Evolutionary conservation across 2,113 vertebrate species (phyloP), one percentile per base, ranked within the genome.

Genomic region (Strix uralensis): DNA sequence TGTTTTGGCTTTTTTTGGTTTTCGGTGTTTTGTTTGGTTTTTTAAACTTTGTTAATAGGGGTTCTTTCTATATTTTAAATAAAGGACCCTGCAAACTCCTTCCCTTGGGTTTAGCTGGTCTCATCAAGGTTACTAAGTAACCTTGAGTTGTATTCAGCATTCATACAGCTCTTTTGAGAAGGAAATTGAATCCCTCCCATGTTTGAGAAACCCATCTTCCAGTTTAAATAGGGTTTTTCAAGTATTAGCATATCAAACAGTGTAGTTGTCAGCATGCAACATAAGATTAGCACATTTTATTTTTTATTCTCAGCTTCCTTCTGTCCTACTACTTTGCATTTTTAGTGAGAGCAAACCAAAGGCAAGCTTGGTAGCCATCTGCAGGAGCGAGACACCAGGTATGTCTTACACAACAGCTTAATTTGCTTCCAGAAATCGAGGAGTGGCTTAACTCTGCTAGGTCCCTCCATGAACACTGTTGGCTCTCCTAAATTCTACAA

Each of bases 221-320:
- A 51, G 54, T 80, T 90, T 77, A 92, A 97, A 93, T 62, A 82
- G 81, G 86, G 96, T 95, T 96, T 92, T 87, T 91, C 57, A 87
- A 87, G 78, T 27, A 92, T 92, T 96, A 94, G 83, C 91, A 94
- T 92, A 92, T 89, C 91, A 95, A 94, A 84, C 77, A 95, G 87
- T 5, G 2, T 59, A 87, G 61, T 34, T 89, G 81, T 84, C 81
- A 84, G 84, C 84, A 78, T 42, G 51, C 32, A 58, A 81, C 47
- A 9, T 30, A 79, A 87, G 84, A 96, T 84, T 87, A 89, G 86
- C 83, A 78, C 57, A 36, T 59, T 80, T 86, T 58, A 29, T 83
- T 90, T 93, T 81, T 81, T 65, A 18, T 66, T 54, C 83, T 46
- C 55, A 30, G 66, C 62, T 88, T 66, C 67, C 38, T 95, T 92